Conservation (phyloP, 2,113 vertebrate genomes). For the Deroptyus accipitrinus region DNA sequence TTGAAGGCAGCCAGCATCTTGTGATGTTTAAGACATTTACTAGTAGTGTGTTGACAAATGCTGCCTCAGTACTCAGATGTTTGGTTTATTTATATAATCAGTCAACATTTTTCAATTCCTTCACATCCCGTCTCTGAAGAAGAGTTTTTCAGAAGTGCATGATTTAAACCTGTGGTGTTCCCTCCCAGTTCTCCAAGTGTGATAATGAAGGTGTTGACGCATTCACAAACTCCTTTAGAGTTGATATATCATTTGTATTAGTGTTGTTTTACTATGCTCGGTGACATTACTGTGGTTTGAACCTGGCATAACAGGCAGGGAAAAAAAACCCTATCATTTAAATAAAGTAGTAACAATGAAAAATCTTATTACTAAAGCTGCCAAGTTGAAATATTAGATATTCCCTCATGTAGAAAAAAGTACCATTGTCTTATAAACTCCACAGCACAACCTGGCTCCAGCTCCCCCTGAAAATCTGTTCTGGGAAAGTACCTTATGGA, state of each 20-base stretch:
- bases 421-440: not conserved
- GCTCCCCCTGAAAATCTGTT: not conserved
- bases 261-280: not conserved
- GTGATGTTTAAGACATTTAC: not conserved
- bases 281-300: not conserved
- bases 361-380: not conserved
- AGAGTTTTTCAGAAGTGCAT: not conserved
- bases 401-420: not conserved
- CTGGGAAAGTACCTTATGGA: conserved; percentile 49
- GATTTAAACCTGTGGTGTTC: not conserved
- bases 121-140: not conserved
- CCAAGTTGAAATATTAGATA: not conserved
- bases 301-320: not conserved
- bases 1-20: not conserved
- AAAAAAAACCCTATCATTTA: not conserved
- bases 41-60: not conserved
- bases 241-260: not conserved
- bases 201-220: not conserved
- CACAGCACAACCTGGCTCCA: not conserved
- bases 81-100: not conserved
- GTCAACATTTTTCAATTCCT: not conserved
- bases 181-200: not conserved
- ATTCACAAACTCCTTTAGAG: not conserved
- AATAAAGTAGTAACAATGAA: not conserved
- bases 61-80: not conserved